Conservation (phyloP, 2,113 vertebrate genomes). For the Neofelis nebulosa region DNA sequence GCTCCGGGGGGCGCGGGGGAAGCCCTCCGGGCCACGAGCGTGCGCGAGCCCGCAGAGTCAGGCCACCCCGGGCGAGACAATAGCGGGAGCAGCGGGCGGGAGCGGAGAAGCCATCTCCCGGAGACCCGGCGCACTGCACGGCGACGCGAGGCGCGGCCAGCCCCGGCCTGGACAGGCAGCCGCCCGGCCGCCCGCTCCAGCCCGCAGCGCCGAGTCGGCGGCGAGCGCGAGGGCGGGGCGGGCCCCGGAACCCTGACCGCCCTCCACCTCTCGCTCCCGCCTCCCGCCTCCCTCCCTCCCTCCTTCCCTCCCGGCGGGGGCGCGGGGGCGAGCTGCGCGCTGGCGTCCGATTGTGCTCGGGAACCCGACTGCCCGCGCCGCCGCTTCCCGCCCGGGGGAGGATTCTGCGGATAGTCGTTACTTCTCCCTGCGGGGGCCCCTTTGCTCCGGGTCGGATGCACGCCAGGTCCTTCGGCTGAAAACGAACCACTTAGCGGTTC, state of each 20-base stretch:
- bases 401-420: neutral
- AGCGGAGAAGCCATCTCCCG: slow-evolving; percentile 79
- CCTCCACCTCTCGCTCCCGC: neutral
- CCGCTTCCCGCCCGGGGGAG: neutral
- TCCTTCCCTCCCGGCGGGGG: neutral
- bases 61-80: slow-evolving; percentile 65
- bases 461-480: neutral
- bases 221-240: slow-evolving; percentile 58
- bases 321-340: neutral
- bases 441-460: neutral
- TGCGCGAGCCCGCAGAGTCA: slow-evolving; percentile 61
- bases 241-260: neutral
- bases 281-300: neutral
- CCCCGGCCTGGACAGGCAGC: slow-evolving; percentile 33
- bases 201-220: neutral
- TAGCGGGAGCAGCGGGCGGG: slow-evolving; percentile 29
- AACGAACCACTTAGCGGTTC: neutral
- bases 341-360: neutral
- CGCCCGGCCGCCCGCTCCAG: slow-evolving; percentile 20
- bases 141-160: neutral
- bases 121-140: slow-evolving; percentile 71
- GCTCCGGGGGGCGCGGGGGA: neutral
- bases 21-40: neutral
- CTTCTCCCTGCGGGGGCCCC: neutral
- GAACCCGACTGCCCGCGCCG: neutral